Base-by-base conservation (phyloP, 2,888 invertebrate genomes). In the Pristionchus fissidentatus region DNA sequence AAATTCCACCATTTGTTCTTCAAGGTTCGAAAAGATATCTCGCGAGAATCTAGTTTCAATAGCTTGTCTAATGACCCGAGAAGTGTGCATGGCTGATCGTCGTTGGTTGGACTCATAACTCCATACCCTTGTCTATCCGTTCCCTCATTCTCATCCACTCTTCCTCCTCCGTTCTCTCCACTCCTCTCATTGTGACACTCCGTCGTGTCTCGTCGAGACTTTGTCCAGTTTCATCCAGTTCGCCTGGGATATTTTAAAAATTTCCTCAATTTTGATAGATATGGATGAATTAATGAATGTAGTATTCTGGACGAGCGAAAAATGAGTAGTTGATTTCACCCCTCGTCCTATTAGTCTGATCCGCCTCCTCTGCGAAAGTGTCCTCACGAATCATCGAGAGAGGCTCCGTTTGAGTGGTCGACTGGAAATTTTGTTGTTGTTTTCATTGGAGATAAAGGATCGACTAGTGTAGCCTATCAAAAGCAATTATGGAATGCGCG, bases 321-420 rank as follows among this genome's bases (percentile, higher is more conserved):
- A n/a, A n/a, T n/a, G n/a, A n/a, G n/a, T n/a, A n/a, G n/a, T n/a
- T n/a, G n/a, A n/a, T n/a, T 3, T 1, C n/a, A 70, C 70, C 70
- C 26, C 70, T 38, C 10, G 41, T 70, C n/a, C 70, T 38, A 70
- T 43, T 70, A 1, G 41, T 70, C 2, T 70, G 70, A 70, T 70
- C 70, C 4, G 19, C 29, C 15, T 77, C 75, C 46, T 77, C 32
- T 19, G 5, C 75, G 22, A 49, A 77, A 35, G 75, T 77, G 29
- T 77, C 75, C 32, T 77, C 75, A 32, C 75, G 75, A 49, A 77
- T 77, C 49, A 49, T 77, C 5, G 75, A 77, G 26, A 70, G 41
- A 29, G 75, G 49, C 41, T 77, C 75, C 5, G 75, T 77, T n/a
- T 77, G 75, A 49, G 49, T 77, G 22, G 46, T 32, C 7, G 49